Evolutionary conservation across 2,113 vertebrate species (phyloP).

Genomic region (Sterrhoptilus dennistouni): DNA sequence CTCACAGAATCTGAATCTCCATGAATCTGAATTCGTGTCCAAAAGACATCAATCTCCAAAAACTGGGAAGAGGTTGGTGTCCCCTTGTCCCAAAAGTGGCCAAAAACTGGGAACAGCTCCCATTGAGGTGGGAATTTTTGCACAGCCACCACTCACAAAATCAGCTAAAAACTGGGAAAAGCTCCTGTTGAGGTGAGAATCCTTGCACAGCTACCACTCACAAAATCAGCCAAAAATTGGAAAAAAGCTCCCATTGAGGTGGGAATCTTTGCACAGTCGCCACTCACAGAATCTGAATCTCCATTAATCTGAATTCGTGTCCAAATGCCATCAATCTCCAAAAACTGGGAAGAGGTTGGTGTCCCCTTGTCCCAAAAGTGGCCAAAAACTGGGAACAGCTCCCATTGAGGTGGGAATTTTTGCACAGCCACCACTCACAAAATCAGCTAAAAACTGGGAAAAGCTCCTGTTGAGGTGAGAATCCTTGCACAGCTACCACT

Average conservation of each 20-base stretch:
- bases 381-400: too few species aligned
- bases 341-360: background rate
- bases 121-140: rapidly evolving
- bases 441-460: background rate
- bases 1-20: background rate
- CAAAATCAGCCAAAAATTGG: too few species aligned
- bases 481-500: too few species aligned
- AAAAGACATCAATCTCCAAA: background rate
- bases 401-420: rapidly evolving
- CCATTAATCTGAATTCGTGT: too few species aligned
- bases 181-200: background rate
- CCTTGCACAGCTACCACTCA: too few species aligned
- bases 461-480: background rate
- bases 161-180: background rate
- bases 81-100: rapidly evolving
- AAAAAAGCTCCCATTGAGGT: background rate
- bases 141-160: too few species aligned
- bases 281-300: background rate
- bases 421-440: too few species aligned
- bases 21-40: too few species aligned
- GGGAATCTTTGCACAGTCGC: background rate
- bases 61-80: background rate
- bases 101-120: too few species aligned
- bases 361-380: rapidly evolving
- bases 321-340: too few species aligned